Percentiles rank a stretch among this genome's conserved stretches.
These are phyloP conservation scores for Drosophila mimica DNA, from an alignment of 2,888 invertebrate species.

Conservation along the genomic window DNA sequence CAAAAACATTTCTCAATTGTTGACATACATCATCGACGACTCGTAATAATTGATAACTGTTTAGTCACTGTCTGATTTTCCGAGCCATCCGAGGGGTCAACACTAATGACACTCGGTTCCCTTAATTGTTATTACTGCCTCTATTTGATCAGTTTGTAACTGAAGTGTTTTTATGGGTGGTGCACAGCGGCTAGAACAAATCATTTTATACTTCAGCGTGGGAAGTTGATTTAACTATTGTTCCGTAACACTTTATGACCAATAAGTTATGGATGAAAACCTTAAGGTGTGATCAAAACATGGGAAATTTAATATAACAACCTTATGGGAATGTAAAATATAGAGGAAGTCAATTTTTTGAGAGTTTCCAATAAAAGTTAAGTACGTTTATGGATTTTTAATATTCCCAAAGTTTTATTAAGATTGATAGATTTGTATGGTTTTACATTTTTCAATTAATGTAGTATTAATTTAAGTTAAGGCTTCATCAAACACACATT, in stretches of 20 bases:
- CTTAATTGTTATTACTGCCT: constrained; percentile 61
- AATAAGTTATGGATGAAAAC: constrained; percentile 29
- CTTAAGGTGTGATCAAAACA: constrained; percentile 58
- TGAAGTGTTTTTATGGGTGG: constrained; percentile 44
- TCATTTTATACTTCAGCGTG: constrained; percentile 51
- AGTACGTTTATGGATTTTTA: background rate
- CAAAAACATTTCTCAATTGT: constrained; percentile 47
- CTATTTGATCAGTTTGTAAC: constrained; percentile 37
- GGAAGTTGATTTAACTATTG: constrained; percentile 54
- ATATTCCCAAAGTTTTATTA: background rate
- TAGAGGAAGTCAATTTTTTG: background rate
- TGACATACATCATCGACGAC: constrained; percentile 56
- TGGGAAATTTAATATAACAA: constrained; percentile 25
- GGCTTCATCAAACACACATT: constrained; percentile 8
- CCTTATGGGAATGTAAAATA: background rate
- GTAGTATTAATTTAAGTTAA: background rate
- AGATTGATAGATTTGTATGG: background rate
- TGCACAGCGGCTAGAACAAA: constrained; percentile 47
- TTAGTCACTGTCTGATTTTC: constrained; percentile 75
- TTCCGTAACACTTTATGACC: constrained; percentile 52
- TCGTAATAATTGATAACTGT: constrained; percentile 78
- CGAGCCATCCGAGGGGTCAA: constrained; percentile 41
- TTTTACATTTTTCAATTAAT: background rate
- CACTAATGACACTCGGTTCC: constrained; percentile 44
- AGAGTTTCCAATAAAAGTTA: background rate